Percentiles rank a stretch among this genome's conserved stretches.
Conservation (phyloP, 2,113 vertebrate genomes). For the Megaleporinus macrocephalus region DNA sequence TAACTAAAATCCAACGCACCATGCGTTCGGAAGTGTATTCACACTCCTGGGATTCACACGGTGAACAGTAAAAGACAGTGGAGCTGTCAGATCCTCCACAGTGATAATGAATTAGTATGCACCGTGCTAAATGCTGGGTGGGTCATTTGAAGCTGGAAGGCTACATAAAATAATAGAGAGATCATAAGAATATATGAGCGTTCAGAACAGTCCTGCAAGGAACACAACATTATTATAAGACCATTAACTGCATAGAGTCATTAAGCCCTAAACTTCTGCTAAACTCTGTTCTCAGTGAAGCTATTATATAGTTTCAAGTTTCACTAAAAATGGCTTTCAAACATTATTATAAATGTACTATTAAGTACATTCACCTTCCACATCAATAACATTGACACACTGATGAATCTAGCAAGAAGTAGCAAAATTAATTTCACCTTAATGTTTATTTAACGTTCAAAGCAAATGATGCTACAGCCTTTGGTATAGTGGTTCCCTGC, state of each 20-base stretch:
- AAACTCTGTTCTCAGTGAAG: too few species aligned
- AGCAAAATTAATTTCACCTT: not conserved
- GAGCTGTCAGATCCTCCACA: too few species aligned
- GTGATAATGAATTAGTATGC: too few species aligned
- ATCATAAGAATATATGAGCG: not conserved
- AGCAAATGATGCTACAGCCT: not conserved
- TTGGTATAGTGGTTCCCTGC: not conserved
- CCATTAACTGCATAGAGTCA: not conserved
- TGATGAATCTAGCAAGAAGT: not conserved
- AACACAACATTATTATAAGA: not conserved
- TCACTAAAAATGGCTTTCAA: too few species aligned
- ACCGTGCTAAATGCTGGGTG: too few species aligned
- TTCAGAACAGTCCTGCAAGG: not conserved
- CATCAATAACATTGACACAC: not conserved
- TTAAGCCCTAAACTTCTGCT: too few species aligned
- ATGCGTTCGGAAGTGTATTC: too few species aligned
- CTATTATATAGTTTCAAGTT: too few species aligned
- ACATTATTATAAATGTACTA: too few species aligned
- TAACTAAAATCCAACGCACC: too few species aligned
- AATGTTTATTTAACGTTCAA: not conserved
- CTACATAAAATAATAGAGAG: not conserved
- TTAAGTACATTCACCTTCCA: not conserved
- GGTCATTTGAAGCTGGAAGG: not conserved
- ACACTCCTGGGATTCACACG: too few species aligned
- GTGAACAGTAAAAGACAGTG: too few species aligned